Base-by-base conservation (phyloP, 2,888 invertebrate species). In the Tethea ocularis region DNA sequence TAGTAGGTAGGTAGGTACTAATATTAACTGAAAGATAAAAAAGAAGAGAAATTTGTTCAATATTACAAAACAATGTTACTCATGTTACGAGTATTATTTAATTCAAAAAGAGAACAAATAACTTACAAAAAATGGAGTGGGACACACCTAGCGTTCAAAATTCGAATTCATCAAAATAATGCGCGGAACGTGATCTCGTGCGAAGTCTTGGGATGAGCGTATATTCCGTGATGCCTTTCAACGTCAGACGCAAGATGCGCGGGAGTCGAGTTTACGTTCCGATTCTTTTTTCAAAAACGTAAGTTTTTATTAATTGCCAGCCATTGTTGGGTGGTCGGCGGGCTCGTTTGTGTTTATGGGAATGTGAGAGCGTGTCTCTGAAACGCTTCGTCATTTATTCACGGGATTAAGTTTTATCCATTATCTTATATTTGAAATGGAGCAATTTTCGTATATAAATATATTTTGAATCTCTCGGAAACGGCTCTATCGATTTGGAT, bases 111-210 rank as follows among this genome's bases (percentile, higher is more conserved):
- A 41, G 17, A 20, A 46, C n/a, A 46, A 46, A 20, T 8, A 46
- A 46, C 46, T 41, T 6, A 46, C 20, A 20, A 46, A 41, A n/a
- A 46, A 20, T 20, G 7, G 2, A 46, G 46, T 46, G 46, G 20
- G 10, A 17, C 17, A 7, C 46, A 46, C n/a, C 46, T 20, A 46
- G 73, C 70, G 77, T 81, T 82, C 78, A 71, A 77, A 81, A 76
- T 78, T 80, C 79, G 80, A 83, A 87, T 86, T 80, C 80, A 83
- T 90, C 88, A 89, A 84, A 87, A 86, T 88, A 89, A 91, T 86
- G 87, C 75, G 77, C 70, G 80, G 86, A 88, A 91, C 91, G 91
- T 92, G 91, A 91, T 87, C 79, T 80, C 78, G 76, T 66, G 77
- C 74, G 72, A 77, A 80, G 78, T 80, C 72, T 68, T 67, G 72